Evolutionary conservation across 2,888 invertebrate species (phyloP), one percentile per base, ranked within the genome.

Genomic region (Cynaeus angustus): DNA sequence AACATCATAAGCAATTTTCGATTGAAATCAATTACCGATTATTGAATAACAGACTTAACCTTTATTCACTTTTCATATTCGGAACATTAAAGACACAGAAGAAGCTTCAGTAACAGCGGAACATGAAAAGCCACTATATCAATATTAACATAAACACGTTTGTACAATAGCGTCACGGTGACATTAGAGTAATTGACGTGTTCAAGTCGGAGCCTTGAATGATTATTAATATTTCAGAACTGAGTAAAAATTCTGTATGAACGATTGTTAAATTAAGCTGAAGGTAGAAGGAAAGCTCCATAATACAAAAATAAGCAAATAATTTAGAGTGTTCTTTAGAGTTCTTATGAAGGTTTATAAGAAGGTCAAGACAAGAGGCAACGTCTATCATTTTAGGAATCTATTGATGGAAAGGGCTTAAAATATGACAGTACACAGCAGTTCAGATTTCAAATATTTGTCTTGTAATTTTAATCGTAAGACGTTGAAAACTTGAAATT

Each of bases 321-420:
- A n/a, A n/a, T n/a, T n/a, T n/a, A n/a, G n/a, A n/a, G n/a, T n/a
- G n/a, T n/a, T n/a, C n/a, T n/a, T n/a, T n/a, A n/a, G n/a, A n/a
- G n/a, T n/a, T n/a, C n/a, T n/a, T n/a, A n/a, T n/a, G n/a, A 72
- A 72, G 74, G 74, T 73, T 74, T 73, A 66, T 66, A 73, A 74
- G 68, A 64, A 72, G 74, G 74, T 73, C 74, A 74, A 74, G 74
- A 72, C 8, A 68, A 55, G 71, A 58, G 66, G 70, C 65, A 59
- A 55, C 59, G 72, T 70, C 66, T 71, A 64, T 72, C 62, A 52
- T 71, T 69, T n/a, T n/a, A n/a, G n/a, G n/a, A n/a, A n/a, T n/a
- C 38, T 65, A 30, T 48, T 56, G 33, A 68, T 38, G 59, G 69
- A 59, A 65, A 69, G 67, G 68, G 66, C 37, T 52, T 53, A 59